Evolutionary conservation across 2,113 vertebrate species (phyloP).

Genomic region (Typhlomys cinereus): DNA sequence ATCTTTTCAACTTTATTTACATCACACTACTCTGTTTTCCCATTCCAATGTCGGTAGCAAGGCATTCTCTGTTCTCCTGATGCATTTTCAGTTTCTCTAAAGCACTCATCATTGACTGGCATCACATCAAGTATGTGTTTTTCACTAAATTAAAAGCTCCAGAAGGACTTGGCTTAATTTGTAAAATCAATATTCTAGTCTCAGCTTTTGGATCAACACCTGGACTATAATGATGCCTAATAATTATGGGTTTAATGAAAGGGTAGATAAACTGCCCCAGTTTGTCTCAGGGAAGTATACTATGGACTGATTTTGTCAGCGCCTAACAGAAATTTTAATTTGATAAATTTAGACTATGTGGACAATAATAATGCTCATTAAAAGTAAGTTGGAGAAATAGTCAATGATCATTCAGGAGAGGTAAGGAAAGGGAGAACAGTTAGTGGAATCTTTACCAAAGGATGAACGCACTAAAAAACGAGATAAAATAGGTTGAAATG

Average conservation of each 20-base stretch:
- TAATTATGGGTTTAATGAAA: background rate
- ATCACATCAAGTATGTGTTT: background rate
- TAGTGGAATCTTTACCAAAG: too few species aligned
- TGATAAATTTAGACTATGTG: background rate
- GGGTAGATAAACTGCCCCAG: background rate
- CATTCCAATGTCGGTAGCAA: background rate
- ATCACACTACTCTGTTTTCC: background rate
- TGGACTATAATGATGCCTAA: background rate
- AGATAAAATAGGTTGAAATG: too few species aligned
- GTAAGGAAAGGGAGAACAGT: too few species aligned
- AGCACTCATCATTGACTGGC: background rate
- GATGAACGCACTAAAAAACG: too few species aligned
- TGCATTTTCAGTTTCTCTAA: background rate
- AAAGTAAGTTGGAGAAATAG: slow-evolving; percentile 25
- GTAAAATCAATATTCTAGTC: background rate
- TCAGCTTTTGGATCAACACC: background rate
- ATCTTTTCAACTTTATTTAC: background rate
- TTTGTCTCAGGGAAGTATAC: background rate
- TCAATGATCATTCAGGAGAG: too few species aligned
- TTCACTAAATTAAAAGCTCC: background rate
- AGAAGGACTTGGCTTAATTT: background rate
- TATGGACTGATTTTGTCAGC: background rate
- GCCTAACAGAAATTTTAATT: background rate
- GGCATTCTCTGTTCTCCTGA: background rate
- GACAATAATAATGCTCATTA: background rate